phyloP scores from a whole-genome alignment of 1,140 invertebrate genomes.

The Bombus waltoni region DNA sequence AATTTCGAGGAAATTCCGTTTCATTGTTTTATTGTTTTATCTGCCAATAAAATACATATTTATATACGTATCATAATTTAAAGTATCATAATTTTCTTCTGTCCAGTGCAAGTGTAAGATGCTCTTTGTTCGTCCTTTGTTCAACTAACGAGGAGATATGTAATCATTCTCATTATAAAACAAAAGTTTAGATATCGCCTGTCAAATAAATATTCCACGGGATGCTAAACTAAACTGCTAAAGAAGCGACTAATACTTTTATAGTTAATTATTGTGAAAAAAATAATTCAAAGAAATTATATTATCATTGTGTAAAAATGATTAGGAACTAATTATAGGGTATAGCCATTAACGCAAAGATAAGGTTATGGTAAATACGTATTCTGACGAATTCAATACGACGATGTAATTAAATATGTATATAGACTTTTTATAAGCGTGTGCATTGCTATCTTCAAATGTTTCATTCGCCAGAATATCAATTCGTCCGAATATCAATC shows the following conservation, averaged over 20 bases:
- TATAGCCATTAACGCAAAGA: neutral
- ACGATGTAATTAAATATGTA: too few relatives aligned
- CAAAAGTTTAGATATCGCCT: neutral
- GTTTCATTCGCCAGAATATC: too few relatives aligned
- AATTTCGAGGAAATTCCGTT: neutral
- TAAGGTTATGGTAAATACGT: neutral
- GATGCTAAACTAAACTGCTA: too few relatives aligned
- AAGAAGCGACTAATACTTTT: too few relatives aligned
- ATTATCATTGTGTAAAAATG: neutral
- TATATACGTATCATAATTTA: neutral
- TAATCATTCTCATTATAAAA: slow-evolving; percentile 1
- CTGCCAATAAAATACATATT: slow-evolving; percentile 22
- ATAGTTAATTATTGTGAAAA: neutral
- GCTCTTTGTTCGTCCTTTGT: neutral
- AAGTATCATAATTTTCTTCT: neutral
- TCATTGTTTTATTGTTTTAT: neutral
- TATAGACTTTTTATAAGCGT: too few relatives aligned
- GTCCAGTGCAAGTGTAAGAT: neutral
- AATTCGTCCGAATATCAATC: too few relatives aligned
- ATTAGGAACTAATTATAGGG: neutral
- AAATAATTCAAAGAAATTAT: neutral
- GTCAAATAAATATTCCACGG: neutral
- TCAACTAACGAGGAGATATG: neutral
- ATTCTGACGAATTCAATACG: too few relatives aligned
- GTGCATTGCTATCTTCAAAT: too few relatives aligned